phyloP scores from a whole-genome alignment of 2,797 vertebrate genomes.

The Coilia nasus region DNA sequence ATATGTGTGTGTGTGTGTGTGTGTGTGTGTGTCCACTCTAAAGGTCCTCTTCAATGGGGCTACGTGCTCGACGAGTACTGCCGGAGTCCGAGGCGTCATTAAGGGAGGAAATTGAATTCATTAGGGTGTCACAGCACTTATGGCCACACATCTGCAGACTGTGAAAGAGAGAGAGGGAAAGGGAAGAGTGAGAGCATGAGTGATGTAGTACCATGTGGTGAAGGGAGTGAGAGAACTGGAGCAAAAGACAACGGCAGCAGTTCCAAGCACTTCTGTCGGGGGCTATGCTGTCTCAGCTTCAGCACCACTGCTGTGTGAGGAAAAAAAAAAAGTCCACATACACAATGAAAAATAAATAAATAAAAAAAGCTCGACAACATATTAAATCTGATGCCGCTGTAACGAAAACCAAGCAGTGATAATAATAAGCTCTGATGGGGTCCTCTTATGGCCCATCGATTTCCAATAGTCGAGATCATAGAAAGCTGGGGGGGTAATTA shows the following conservation, averaged over 20 bases:
- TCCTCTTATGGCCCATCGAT: constrained; percentile 78
- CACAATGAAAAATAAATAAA: constrained; percentile 32
- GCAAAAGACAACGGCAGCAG: not conserved
- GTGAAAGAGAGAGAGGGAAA: not conserved
- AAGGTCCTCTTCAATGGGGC: constrained; percentile 15
- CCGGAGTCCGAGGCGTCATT: constrained; percentile 52
- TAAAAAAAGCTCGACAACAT: constrained; percentile 58
- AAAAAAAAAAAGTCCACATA: constrained; percentile 43
- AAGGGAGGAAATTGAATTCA: constrained; percentile 45
- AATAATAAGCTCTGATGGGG: constrained; percentile 75
- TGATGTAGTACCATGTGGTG: not conserved
- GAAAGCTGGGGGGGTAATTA: constrained; percentile 75
- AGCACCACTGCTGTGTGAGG: not conserved
- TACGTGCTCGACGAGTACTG: constrained; percentile 44
- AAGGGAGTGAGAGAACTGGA: not conserved
- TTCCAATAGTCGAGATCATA: constrained; percentile 78
- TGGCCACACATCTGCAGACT: not conserved
- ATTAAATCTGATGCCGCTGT: constrained; percentile 69
- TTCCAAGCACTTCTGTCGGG: not conserved
- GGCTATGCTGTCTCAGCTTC: not conserved
- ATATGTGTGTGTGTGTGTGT: not conserved
- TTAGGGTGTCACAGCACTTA: constrained; percentile 25
- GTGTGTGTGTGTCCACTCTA: constrained; percentile 56
- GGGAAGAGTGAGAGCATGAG: not conserved
- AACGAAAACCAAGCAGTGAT: constrained; percentile 70